These are phyloP conservation scores for Sicus ferrugineus DNA, from an alignment of 2,888 invertebrate species.

Conservation along the genomic window DNA sequence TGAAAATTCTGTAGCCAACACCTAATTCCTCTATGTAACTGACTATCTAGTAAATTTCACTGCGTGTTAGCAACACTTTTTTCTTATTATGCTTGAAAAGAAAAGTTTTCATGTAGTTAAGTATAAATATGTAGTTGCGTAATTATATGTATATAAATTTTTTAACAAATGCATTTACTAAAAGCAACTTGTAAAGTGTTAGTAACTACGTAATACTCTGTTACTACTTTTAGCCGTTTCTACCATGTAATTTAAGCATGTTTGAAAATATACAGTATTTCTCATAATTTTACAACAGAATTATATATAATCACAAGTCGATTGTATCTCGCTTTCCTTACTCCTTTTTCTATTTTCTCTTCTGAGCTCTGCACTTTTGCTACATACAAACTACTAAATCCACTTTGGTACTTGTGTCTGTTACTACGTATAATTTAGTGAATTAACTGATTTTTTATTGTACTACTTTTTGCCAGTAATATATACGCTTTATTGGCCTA, in stretches of 20 bases:
- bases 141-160: background rate
- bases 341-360: constrained; percentile 29
- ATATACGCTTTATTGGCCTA: too few species aligned
- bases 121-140: background rate
- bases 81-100: too few species aligned
- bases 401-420: constrained; percentile 29
- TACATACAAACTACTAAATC: constrained; percentile 32
- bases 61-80: too few species aligned
- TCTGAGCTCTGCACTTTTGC: constrained; percentile 33
- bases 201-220: too few species aligned
- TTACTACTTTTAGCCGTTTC: too few species aligned
- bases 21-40: background rate
- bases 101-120: too few species aligned
- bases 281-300: too few species aligned
- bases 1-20: background rate
- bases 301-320: background rate
- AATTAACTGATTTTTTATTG: constrained; percentile 30
- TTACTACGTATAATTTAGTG: constrained; percentile 30
- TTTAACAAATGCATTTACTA: background rate
- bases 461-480: background rate
- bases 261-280: too few species aligned
- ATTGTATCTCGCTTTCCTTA: too few species aligned
- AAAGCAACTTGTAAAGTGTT: too few species aligned
- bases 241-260: too few species aligned
- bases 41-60: too few species aligned